Evolutionary conservation across 2,888 invertebrate species (phyloP), one percentile per base, ranked within the genome.

Genomic region (Plemyria rubiginata): DNA sequence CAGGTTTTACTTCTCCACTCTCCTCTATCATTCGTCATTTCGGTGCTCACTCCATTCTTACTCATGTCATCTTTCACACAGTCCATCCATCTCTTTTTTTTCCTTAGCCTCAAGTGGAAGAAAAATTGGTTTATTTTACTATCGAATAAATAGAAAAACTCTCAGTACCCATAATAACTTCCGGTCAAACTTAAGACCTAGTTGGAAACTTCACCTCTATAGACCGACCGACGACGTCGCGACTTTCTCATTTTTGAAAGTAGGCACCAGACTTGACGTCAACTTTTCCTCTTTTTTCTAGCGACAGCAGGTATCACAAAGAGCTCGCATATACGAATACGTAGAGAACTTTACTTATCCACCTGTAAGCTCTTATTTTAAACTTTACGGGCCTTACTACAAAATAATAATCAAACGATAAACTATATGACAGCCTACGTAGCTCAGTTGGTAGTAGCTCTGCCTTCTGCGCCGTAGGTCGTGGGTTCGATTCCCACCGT

Each of bases 181-280:
- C 70, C 58, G 16, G 28, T 60, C 58, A 58, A 62, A 66, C 70
- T 74, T 73, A 77, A 72, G 70, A 72, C 60, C 58, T 65, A 70
- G 70, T 62, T 70, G 70, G 63, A 76, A 82, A 84, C 74, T 86
- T 76, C 75, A 70, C 74, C 74, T 78, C 77, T 82, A 74, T 69
- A 76, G 76, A 66, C 77, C 72, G 76, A 70, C 22, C 22, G 36
- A 36, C 36, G 9, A 38, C 32, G 32, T 8, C 32, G 32, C 70
- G 59, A 55, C 78, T 80, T 74, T 86, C 80, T 87, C 86, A 87
- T 88, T 84, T 88, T 79, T 82, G 71, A 84, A 86, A 87, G 86
- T 86, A 86, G 80, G 81, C 84, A 83, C 77, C 77, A 81, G 83
- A 87, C 87, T 84, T 85, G 77, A 87, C 86, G 82, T 81, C 85